A percentile compares a stretch with the other conserved stretches of the same genome.
phyloP scores from a whole-genome alignment of 2,113 vertebrate genomes.

The Nestor notabilis region DNA sequence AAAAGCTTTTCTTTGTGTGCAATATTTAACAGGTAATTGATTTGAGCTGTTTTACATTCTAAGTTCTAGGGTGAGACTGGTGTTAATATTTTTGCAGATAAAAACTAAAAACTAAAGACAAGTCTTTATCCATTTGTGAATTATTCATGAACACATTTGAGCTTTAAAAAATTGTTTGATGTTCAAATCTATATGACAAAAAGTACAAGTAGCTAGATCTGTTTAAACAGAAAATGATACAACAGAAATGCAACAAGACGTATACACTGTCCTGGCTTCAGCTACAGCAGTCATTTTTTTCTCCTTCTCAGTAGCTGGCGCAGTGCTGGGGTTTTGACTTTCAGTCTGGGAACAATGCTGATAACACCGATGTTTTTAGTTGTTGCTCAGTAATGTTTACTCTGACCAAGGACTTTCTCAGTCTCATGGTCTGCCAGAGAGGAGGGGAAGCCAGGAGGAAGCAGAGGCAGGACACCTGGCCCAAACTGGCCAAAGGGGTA shows the following conservation, averaged over 20 bases:
- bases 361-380: too few relatives aligned
- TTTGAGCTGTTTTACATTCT: neutral
- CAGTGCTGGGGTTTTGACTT: too few relatives aligned
- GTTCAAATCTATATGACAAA: neutral
- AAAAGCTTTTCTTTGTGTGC: neutral
- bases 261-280: too few relatives aligned
- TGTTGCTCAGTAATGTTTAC: too few relatives aligned
- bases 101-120: neutral
- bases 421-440: too few relatives aligned
- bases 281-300: too few relatives aligned
- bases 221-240: neutral
- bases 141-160: neutral
- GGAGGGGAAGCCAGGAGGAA: too few relatives aligned
- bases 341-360: too few relatives aligned
- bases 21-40: constrained; percentile 8
- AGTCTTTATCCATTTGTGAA: neutral
- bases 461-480: too few relatives aligned
- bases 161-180: neutral
- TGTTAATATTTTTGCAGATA: neutral
- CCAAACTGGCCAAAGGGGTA: too few relatives aligned
- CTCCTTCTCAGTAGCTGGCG: too few relatives aligned
- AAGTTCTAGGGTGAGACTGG: neutral
- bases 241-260: neutral
- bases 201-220: neutral
- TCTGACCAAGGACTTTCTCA: too few relatives aligned